Evolutionary conservation across 2,888 invertebrate species (phyloP), one percentile per base, ranked within the genome.

Genomic region (Aleiodes leptofemur): DNA sequence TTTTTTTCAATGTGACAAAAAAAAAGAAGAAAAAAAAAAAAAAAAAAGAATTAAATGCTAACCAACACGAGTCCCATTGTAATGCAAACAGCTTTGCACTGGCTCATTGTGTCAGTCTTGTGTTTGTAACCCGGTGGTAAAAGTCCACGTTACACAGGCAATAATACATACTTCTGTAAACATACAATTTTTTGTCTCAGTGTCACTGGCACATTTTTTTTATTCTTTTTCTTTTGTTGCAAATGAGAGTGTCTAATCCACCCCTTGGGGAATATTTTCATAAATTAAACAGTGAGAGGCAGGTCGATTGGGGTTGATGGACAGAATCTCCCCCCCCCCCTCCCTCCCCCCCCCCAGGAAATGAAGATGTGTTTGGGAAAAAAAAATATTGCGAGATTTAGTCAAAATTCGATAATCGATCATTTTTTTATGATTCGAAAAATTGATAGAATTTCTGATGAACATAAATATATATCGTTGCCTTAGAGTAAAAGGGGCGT

Each of bases 61-160:
- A 76, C 50, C 72, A 68, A 76, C 76, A 72, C 50, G 34, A 34
- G 69, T 53, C 43, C 76, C 61, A 76, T 76, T 76, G 76, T 72
- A 13, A 76, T 76, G 76, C 69, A 76, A 68, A 68, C 69, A 76
- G 23, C n/a, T 68, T 53, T 64, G 66, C 68, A 43, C 38, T 53
- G 14, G 56, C 66, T 70, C 51, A 75, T 75, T 75, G 75, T 75
- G 51, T 68, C 50, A 51, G 23, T 34, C 38, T 68, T 66, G 57
- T 55, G 74, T 64, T 61, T 70, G 70, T 74, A 74, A 74, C 70
- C 61, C 61, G 53, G 69, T 69, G 48, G 51, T 51, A 56, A 71
- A 59, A 78, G 70, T 81, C 77, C 72, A 77, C 74, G 79, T 79
- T 79, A 80, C 76, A 69, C 77, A 72, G 72, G 50, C 38, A 48